Evolutionary conservation across 2,888 invertebrate species (phyloP), one percentile per base, ranked within the genome.

Genomic region (Sesia apiformis): DNA sequence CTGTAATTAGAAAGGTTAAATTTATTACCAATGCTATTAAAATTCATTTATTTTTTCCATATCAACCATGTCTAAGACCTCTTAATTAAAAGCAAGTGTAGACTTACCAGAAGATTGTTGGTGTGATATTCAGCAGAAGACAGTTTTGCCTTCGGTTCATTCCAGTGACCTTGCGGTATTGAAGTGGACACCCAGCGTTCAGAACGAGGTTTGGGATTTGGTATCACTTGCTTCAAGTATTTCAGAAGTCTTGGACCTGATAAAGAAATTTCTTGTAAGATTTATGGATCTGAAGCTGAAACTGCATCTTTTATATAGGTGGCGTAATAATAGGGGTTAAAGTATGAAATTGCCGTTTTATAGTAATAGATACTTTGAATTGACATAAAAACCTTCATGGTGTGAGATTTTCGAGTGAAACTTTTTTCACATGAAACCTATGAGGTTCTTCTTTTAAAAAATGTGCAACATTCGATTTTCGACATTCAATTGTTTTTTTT

Each of bases 71-170:
- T 42, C 7, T 42, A 7, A 42, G 7, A 6, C 23, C 23, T 23
- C 23, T 23, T 23, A 23, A 23, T 23, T 23, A 23, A 23, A 1
- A 23, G 23, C 23, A 23, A 23, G 23, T 23, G 2, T 23, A 23
- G 23, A 82, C 70, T 90, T 90, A 95, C 72, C 62, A 95, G 78
- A 39, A 96, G 84, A 74, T 97, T 97, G 72, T 96, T 96, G 1
- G 94, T 94, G 71, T 96, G 96, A 75, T 98, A 98, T 64, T 96
- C 96, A 3, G 97, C 95, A 0, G 96, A 96, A 1, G 93, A 94
- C 3, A 91, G 74, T 59, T 91, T 84, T 0, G 93, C 93, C 41
- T 91, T 88, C 0, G 92, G 79, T 0, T 92, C 90, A 50, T 92
- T 91, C 97, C 96, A 97, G 53, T 93, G 84, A 1, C 81, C 74